A percentile compares a stretch with the other conserved stretches of the same genome.
Conservation (phyloP, 1,140 invertebrate species). For the Myzus persicae region DNA sequence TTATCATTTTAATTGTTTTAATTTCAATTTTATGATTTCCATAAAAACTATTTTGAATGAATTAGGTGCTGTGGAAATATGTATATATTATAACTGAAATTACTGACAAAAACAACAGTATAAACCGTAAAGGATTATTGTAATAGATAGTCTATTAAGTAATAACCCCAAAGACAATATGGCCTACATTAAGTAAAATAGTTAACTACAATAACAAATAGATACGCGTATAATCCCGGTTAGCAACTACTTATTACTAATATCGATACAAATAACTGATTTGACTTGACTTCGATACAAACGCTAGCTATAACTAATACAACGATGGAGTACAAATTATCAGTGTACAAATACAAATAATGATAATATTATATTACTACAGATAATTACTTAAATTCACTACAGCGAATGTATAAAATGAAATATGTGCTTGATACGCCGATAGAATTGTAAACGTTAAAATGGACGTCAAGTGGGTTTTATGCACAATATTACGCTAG, state of each 20-base stretch:
- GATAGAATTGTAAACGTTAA: too few species aligned
- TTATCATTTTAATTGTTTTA: background rate
- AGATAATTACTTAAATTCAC: too few species aligned
- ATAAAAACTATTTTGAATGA: background rate
- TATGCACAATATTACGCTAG: too few species aligned
- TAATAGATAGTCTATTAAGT: slow-evolving; percentile 9
- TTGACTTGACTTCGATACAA: too few species aligned
- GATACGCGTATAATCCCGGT: background rate
- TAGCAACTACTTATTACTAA: background rate
- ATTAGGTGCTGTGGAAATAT: background rate
- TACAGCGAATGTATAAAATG: background rate
- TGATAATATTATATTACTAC: too few species aligned
- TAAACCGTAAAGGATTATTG: background rate
- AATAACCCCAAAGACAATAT: background rate
- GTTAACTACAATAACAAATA: background rate
- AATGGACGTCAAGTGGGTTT: too few species aligned
- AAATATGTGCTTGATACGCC: too few species aligned
- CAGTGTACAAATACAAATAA: background rate
- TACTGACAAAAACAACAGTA: background rate
- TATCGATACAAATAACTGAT: background rate
- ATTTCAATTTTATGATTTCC: background rate
- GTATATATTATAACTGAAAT: background rate
- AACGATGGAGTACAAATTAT: background rate
- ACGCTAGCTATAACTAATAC: background rate
- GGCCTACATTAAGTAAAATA: background rate